These are phyloP conservation scores for Laupala kohalensis DNA, from an alignment of 1,140 invertebrate genomes.

Conservation along the genomic window DNA sequence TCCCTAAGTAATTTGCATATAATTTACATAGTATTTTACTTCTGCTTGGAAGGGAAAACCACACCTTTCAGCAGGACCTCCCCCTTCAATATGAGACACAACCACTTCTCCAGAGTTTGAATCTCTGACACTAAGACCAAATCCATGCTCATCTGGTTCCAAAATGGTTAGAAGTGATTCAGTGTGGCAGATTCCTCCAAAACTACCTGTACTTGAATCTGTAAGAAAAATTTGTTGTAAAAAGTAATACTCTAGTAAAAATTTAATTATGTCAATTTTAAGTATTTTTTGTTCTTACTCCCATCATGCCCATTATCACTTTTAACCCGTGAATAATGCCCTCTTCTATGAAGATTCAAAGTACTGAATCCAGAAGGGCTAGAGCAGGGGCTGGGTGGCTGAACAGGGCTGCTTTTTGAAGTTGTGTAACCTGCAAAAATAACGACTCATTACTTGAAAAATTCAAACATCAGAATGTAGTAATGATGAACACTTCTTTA, in stretches of 20 bases:
- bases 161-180: slow-evolving; percentile 54
- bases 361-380: slow-evolving; percentile 40
- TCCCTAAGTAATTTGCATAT: slow-evolving; percentile 9
- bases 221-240: neutral
- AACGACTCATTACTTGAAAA: too few relatives aligned
- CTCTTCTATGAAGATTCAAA: slow-evolving; percentile 25
- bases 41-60: slow-evolving; percentile 12
- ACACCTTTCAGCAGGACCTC: slow-evolving; percentile 62
- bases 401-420: neutral
- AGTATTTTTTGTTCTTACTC: neutral
- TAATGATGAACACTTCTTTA: too few relatives aligned
- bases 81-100: slow-evolving; percentile 47
- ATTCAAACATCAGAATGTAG: too few relatives aligned
- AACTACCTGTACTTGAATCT: neutral
- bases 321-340: neutral
- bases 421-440: neutral
- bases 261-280: neutral
- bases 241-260: neutral
- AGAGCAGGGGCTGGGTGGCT: slow-evolving; percentile 27
- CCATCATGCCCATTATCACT: neutral
- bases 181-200: slow-evolving; percentile 42
- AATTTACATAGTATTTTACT: neutral
- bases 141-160: slow-evolving; percentile 34
- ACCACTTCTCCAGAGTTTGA: slow-evolving; percentile 28
- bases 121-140: slow-evolving; percentile 20